These are phyloP conservation scores for Lasius fuliginosus DNA, from an alignment of 2,888 invertebrate species.

Conservation along the genomic window DNA sequence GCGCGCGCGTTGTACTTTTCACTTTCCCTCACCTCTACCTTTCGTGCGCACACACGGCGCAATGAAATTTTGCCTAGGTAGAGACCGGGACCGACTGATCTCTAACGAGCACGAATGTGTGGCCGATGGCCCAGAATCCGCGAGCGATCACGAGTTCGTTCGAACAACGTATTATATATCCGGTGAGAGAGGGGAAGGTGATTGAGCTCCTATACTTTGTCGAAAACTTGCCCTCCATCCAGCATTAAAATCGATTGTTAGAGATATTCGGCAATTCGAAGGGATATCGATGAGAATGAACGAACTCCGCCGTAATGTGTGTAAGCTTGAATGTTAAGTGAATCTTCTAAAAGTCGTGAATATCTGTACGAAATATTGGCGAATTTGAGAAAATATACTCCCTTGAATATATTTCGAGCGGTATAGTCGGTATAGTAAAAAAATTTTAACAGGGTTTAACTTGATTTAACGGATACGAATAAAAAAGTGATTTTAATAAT, in stretches of 20 bases:
- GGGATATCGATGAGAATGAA: background rate
- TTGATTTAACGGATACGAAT: background rate
- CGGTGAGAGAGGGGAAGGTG: background rate
- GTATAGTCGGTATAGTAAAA: background rate
- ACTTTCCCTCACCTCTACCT: conserved; percentile 80
- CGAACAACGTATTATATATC: conserved; percentile 31
- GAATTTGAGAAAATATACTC: background rate
- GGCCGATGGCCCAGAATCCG: conserved; percentile 75
- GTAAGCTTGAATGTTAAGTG: background rate
- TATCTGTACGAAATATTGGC: background rate
- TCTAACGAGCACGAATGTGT: conserved; percentile 34
- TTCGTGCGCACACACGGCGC: conserved; percentile 36
- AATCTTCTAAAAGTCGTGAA: background rate
- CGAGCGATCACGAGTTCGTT: conserved; percentile 62
- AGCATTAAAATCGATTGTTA: background rate
- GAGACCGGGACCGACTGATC: conserved; percentile 32
- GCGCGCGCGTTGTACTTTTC: conserved; percentile 78
- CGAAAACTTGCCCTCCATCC: conserved; percentile 13
- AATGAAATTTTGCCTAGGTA: conserved; percentile 73
- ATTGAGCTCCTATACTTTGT: conserved; percentile 16
- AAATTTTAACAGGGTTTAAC: background rate
- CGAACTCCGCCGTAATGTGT: no score
- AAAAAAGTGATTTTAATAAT: background rate
- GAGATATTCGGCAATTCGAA: background rate
- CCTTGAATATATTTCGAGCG: background rate